Conservation (phyloP, 2,888 invertebrate genomes). For the Anarsia innoxiella region DNA sequence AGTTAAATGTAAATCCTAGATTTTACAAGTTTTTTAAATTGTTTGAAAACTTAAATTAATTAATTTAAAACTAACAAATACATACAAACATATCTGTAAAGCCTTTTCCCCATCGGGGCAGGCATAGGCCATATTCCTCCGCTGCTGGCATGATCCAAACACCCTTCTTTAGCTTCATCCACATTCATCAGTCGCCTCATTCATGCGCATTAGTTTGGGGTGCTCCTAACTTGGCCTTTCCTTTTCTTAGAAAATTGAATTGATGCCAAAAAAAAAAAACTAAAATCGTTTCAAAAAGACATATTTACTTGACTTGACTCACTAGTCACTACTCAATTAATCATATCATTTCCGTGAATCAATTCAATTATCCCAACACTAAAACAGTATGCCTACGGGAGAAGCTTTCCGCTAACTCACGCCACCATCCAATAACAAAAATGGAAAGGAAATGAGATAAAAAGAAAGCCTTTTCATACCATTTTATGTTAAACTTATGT, state of each 20-base stretch:
- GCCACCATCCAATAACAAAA: constrained; percentile 6
- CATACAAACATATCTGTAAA: too few species aligned
- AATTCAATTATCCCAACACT: background rate
- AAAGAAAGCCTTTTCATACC: too few species aligned
- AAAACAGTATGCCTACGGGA: background rate
- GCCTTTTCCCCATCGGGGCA: too few species aligned
- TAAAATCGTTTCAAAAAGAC: background rate
- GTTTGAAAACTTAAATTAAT: too few species aligned
- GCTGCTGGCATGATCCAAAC: too few species aligned
- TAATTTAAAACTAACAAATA: too few species aligned
- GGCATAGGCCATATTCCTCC: too few species aligned
- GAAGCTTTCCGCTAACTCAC: constrained; percentile 7
- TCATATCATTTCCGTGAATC: background rate
- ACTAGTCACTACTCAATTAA: background rate
- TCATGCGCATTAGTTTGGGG: background rate
- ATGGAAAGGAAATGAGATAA: constrained; percentile 4
- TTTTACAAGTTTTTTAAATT: background rate
- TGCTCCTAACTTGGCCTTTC: background rate
- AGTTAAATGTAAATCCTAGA: background rate
- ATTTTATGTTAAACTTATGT: too few species aligned
- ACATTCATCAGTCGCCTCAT: background rate
- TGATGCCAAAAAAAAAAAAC: background rate
- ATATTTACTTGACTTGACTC: background rate
- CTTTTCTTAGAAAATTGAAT: background rate
- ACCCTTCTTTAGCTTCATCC: too few species aligned